Evolutionary conservation across 1,140 invertebrate species (phyloP), one percentile per base, ranked within the genome.

Genomic region (Mactra quadrangularis): DNA sequence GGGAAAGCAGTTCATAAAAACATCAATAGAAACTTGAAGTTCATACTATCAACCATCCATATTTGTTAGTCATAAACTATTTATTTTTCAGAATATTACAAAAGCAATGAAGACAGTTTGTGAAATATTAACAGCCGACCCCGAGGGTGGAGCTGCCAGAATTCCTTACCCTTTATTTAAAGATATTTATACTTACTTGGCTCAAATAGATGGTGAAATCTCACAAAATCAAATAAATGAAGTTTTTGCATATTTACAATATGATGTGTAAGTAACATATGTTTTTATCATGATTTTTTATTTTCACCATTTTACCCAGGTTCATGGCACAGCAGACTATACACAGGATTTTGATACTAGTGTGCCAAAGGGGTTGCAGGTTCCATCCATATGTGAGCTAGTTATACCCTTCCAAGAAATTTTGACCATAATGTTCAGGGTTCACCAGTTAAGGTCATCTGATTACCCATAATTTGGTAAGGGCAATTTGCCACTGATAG

Each of bases 71-170:
- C 15, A 7, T 6, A 41, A 41, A 7, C 38, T 41, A 15, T 66
- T 27, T 27, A 45, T 47, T 17, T 19, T 84, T 62, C 93, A 97
- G 96, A 95, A 94, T 88, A 93, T 97, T 31, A 95, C 95, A 7
- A 94, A 96, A 89, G 96, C 96, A 27, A 96, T 97, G 96, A 95
- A 96, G 70, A 94, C 95, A 35, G 93, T 97, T 53, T 97, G 96
- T 92, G 96, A 97, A 92, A 94, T 96, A 41, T 92, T 97, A 77
- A 97, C 96, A 25, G 94, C 95, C 82, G 96, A 97, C 90, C 96
- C 96, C 1, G 96, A 97, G 86, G 97, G 96, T 50, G 96, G 96
- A 1, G 95, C 95, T 4, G 95, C 96, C 1, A 95, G 95, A 85
- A 96, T 97, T 70, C 94, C 95, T 0, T 93, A 95, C 47, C 93